Evolutionary conservation across 2,113 vertebrate genomes (phyloP).

Genomic region (Neodon shergylaensis): DNA sequence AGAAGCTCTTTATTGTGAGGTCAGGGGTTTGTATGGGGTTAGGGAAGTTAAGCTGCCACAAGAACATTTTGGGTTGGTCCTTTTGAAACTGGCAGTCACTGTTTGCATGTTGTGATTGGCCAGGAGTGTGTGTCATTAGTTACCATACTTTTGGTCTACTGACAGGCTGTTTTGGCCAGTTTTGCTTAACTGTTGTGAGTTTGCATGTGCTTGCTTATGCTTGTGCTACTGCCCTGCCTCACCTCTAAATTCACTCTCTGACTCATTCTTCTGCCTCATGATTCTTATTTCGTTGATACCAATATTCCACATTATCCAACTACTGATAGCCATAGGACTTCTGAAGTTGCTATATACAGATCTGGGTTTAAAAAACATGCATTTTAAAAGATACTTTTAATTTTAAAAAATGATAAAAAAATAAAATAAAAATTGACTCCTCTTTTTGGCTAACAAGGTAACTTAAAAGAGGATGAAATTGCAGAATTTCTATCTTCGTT

Average conservation of each 20-base stretch:
- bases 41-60: too few species aligned
- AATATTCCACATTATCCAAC: neutral
- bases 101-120: too few species aligned
- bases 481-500: neutral
- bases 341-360: neutral
- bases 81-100: too few species aligned
- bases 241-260: neutral
- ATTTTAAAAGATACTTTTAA: neutral
- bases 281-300: neutral
- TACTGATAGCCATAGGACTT: neutral
- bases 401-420: neutral
- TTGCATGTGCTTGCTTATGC: too few species aligned
- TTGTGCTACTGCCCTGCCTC: too few species aligned
- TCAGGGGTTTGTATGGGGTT: too few species aligned
- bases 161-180: too few species aligned
- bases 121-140: too few species aligned
- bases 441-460: neutral
- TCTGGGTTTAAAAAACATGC: neutral
- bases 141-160: too few species aligned
- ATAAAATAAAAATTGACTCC: neutral
- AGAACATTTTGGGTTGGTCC: too few species aligned
- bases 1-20: too few species aligned
- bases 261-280: neutral
- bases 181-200: too few species aligned
- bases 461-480: neutral